phyloP scores from a whole-genome alignment of 1,140 invertebrate species.

The Agrilus planipennis region DNA sequence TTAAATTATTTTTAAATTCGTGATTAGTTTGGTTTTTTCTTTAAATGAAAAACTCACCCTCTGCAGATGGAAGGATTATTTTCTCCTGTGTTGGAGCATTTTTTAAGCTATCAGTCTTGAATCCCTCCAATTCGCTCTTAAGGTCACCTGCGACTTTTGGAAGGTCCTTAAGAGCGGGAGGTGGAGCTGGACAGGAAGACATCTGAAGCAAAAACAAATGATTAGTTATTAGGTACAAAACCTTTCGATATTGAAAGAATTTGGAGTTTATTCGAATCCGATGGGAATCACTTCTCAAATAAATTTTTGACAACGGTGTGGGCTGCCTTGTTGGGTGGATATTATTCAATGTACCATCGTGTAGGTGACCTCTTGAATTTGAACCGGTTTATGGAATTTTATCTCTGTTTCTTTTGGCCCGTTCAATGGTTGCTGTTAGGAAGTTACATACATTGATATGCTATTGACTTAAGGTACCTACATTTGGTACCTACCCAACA shows the following conservation, averaged over 20 bases:
- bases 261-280: not conserved
- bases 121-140: slow-evolving; percentile 77
- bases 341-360: not conserved
- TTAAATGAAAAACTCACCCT: slow-evolving; percentile 71
- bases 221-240: too few relatives aligned
- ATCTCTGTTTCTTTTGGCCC: too few relatives aligned
- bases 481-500: too few relatives aligned
- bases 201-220: slow-evolving; percentile 20
- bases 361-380: too few relatives aligned
- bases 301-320: not conserved
- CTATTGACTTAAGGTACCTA: too few relatives aligned
- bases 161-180: slow-evolving; percentile 72
- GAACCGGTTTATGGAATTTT: too few relatives aligned
- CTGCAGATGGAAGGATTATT: slow-evolving; percentile 72
- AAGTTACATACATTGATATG: too few relatives aligned
- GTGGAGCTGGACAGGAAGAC: slow-evolving; percentile 38
- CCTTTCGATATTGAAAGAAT: not conserved
- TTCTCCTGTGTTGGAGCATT: slow-evolving; percentile 78
- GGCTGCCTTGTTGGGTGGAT: not conserved
- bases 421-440: too few relatives aligned
- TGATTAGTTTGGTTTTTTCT: too few relatives aligned
- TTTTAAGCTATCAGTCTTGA: slow-evolving; percentile 72
- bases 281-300: not conserved
- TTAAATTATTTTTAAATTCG: too few relatives aligned
- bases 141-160: slow-evolving; percentile 79